Percentiles rank a stretch among this genome's conserved stretches.
These are phyloP conservation scores for Yasuhikotakia modesta DNA, from an alignment of 2,797 vertebrate species.

Conservation along the genomic window DNA sequence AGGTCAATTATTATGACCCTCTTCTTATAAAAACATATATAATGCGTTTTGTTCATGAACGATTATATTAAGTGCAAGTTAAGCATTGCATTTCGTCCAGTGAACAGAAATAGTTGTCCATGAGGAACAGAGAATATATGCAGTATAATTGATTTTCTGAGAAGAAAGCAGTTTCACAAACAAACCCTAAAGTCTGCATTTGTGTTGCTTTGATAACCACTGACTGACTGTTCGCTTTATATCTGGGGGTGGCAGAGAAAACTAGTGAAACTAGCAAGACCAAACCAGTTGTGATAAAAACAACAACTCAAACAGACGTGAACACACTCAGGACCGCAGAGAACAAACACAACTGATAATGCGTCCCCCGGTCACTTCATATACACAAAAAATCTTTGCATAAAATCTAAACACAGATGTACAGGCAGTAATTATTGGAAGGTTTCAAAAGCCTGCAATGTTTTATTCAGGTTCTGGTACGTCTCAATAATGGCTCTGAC, in stretches of 20 bases:
- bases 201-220: conserved; percentile 55
- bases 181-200: conserved; percentile 43
- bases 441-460: conserved; percentile 40
- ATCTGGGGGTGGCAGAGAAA: conserved; percentile 52
- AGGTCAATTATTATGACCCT: background rate
- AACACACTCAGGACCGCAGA: conserved; percentile 18
- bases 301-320: conserved; percentile 48
- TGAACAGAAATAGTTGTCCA: background rate
- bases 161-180: conserved; percentile 53
- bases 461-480: conserved; percentile 45
- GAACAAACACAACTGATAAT: conserved; percentile 36
- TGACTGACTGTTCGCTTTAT: conserved; percentile 55
- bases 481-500: conserved; percentile 48
- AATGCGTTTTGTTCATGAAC: background rate
- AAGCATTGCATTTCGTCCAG: background rate
- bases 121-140: background rate
- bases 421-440: conserved; percentile 41
- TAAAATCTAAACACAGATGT: conserved; percentile 38
- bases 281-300: conserved; percentile 51
- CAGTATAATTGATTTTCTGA: conserved; percentile 51
- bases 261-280: conserved; percentile 27
- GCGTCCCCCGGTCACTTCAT: background rate
- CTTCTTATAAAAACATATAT: background rate
- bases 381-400: conserved; percentile 40
- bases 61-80: background rate